Base-by-base conservation (phyloP, 2,888 invertebrate species). In the Stramonita haemastoma region DNA sequence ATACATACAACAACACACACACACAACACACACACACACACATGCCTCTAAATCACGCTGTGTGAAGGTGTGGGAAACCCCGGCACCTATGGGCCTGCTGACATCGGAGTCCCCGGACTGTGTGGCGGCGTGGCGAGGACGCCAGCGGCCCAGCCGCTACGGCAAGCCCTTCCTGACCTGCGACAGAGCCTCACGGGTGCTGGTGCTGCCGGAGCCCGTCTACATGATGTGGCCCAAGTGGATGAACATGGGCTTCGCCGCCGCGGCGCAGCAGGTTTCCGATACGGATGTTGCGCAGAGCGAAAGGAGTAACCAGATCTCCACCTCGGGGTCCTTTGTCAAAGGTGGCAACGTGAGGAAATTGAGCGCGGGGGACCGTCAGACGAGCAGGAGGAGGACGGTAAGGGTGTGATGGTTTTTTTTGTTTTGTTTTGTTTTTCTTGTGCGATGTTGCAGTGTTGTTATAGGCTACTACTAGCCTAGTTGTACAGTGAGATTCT, bases 81-180 rank as follows among this genome's bases (percentile, higher is more conserved):
- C 79, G 0, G 22, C 81, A 6, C 17, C 56, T 17, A 85, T 85
- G 57, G 84, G 84, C 57, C 15, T 85, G 6, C n/a, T 85, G 57
- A 57, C 84, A 6, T 85, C 84, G 11, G 84, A 85, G 22, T 85
- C 84, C 17, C 84, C 84, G 6, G 84, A 85, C 84, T 56, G 57
- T 0, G 56, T 57, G 56, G 57, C 57, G 0, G 84, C 84, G 8
- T 85, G 84, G 84, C n/a, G n/a, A 26, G 84, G 84, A 4, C 26
- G 57, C 15, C n/a, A 29, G 8, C n/a, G n/a, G 36, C n/a, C 1
- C 15, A 26, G n/a, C n/a, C 56, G 2, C 29, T 85, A 85, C 84
- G 84, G 84, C 57, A 85, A 57, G 15, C 84, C 84, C 57, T 6
- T 29, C 29, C 57, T 85, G 57, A 57, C 84, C 57, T 85, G 84